Percentiles rank a stretch among this genome's conserved stretches.
Conservation (phyloP, 1,140 invertebrate genomes). For the Palaemon carinicauda region DNA sequence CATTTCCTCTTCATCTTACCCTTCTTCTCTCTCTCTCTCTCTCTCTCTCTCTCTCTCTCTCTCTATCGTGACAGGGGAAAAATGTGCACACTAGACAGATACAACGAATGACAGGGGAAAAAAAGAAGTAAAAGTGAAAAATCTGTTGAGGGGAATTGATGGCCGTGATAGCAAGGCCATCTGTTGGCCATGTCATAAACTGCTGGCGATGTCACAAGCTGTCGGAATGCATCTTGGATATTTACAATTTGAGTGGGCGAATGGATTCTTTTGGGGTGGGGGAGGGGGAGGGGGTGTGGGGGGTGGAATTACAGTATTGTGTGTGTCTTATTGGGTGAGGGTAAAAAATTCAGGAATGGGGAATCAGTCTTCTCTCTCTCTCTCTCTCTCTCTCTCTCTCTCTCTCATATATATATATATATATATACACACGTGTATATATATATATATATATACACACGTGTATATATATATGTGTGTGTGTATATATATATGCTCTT, state of each 20-base stretch:
- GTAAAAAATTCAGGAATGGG: no score
- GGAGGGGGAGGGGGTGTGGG: no score
- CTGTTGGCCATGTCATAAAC: background rate
- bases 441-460: no score
- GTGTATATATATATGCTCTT: no score
- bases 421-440: no score
- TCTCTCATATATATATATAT: background rate
- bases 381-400: background rate
- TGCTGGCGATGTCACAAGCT: background rate
- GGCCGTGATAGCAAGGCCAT: background rate
- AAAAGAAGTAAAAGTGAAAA: background rate
- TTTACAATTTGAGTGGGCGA: no score
- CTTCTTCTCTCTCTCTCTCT: background rate
- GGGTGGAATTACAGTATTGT: background rate
- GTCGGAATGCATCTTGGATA: no score
- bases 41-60: background rate
- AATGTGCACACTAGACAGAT: background rate
- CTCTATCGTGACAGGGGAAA: no score
- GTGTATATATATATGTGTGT: no score
- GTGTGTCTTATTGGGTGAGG: background rate
- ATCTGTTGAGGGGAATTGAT: background rate
- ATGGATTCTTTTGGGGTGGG: background rate
- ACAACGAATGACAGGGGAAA: background rate
- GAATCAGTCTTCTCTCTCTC: background rate
- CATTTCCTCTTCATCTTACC: no score